These are phyloP conservation scores for Harpegnathos saltator DNA, from an alignment of 1,140 invertebrate species.

Conservation along the genomic window DNA sequence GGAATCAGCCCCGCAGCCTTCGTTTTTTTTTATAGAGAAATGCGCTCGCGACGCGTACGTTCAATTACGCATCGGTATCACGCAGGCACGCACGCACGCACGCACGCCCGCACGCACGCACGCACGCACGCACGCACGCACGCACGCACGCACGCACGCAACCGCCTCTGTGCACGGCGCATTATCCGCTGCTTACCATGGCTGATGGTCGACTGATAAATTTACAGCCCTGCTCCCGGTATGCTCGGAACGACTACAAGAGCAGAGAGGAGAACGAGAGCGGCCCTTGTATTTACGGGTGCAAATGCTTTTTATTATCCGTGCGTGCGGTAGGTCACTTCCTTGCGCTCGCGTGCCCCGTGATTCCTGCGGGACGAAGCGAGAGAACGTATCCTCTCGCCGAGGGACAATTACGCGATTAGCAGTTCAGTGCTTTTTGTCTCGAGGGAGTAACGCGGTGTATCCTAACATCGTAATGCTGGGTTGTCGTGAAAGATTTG, in stretches of 20 bases:
- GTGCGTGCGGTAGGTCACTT: conserved; percentile 55
- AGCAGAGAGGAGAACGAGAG: not conserved
- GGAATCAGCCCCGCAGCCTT: conserved; percentile 5
- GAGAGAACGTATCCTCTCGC: conserved; percentile 25
- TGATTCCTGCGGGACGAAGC: conserved; percentile 33
- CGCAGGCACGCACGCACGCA: conserved; percentile 17
- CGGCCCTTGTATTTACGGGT: conserved; percentile 50
- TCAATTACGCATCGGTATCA: conserved; percentile 45
- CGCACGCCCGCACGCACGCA: not conserved
- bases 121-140: conserved; percentile 25
- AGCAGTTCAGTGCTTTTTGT: conserved; percentile 49
- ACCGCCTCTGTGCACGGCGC: conserved; percentile 54
- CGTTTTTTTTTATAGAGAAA: conserved; percentile 14
- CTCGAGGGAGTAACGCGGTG: conserved; percentile 7
- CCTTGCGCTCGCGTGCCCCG: conserved; percentile 45
- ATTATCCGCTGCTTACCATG: conserved; percentile 80
- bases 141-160: conserved; percentile 17
- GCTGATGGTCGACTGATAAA: conserved; percentile 80
- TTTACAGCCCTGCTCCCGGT: conserved; percentile 78
- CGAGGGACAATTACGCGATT: conserved; percentile 53
- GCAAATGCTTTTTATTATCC: conserved; percentile 51
- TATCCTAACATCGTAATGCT: conserved; percentile 39
- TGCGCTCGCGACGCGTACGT: conserved; percentile 36
- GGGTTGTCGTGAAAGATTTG: conserved; percentile 42
- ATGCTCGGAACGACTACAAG: conserved; percentile 57